Base-by-base conservation (phyloP, 2,797 vertebrate species). In the Megaceryle alcyon region DNA sequence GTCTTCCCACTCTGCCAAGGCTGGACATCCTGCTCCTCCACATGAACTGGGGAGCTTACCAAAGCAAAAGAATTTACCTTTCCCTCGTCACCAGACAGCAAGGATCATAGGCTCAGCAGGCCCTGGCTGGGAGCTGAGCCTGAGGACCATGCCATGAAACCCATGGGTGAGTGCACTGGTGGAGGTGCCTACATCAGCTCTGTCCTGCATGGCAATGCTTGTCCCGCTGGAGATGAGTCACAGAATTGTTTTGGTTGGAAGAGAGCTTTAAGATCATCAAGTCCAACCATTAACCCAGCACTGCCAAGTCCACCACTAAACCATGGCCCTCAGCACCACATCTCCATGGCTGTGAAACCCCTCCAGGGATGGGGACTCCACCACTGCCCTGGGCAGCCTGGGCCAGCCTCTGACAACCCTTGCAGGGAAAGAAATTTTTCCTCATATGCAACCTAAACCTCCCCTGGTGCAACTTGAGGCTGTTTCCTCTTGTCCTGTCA, bases 21-120 rank as follows among this genome's bases (percentile, higher is more conserved):
- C 33, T 66, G 65, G 66, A 14, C 33, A 18, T 48, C 35, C 60
- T 41, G 22, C 59, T 71, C 26, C 43, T 82, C 35, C 56, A 39
- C 26, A 16, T 33, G 35, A 80, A 46, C 35, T 61, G 39, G 49
- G n/a, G 12, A 82, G 16, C 16, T 82, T n/a, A 37, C 19, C 39
- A 26, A 43, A 73, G 43, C 3, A 29, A 54, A 88, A 6, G 3
- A 18, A 46, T 8, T 22, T 15, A 33, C 23, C 5, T 41, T 66
- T 6, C 28, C n/a, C 53, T 66, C 2, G 1, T 6, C 49, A 25
- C 3, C 0, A 0, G 13, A 10, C 18, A 46, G 66, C 14, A 51
- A 57, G 39, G 23, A 25, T 1, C 31, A 17, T 0, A 4, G 57
- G 18, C 15, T 64, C 1, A 1, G 86, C 68, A 75, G 22, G 14